Conservation (phyloP, 2,888 invertebrate species). For the Horisme vitalbata region DNA sequence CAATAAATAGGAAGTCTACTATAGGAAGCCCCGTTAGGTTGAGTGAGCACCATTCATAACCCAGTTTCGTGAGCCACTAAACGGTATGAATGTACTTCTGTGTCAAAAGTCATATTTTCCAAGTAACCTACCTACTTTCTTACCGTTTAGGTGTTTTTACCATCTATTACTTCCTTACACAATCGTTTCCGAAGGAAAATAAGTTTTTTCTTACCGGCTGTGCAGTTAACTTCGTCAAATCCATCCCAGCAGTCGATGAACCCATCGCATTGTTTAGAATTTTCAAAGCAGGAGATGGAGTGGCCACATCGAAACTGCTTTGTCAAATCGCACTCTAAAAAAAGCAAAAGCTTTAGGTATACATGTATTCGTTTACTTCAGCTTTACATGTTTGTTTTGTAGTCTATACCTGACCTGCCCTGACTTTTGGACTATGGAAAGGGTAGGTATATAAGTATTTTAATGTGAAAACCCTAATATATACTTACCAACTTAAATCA, state of each 20-base stretch:
- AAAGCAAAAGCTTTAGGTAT: background rate
- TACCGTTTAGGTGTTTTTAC: no score
- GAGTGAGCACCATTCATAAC: constrained; percentile 60
- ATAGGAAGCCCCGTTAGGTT: constrained; percentile 61
- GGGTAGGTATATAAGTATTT: no score
- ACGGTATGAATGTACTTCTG: constrained; percentile 48
- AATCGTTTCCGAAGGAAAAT: no score
- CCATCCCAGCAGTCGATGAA: constrained; percentile 91
- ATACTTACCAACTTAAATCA: no score
- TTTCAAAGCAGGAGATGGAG: constrained; percentile 87
- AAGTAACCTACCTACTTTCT: no score
- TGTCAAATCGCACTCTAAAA: constrained; percentile 85
- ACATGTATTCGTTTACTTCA: no score
- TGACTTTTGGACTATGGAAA: no score
- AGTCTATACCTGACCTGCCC: no score
- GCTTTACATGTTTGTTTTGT: no score
- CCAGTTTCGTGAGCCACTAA: constrained; percentile 55
- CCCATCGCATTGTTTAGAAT: constrained; percentile 87
- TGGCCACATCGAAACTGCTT: constrained; percentile 89
- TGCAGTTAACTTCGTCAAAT: constrained; percentile 88
- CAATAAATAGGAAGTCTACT: constrained; percentile 44
- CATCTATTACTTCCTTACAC: no score
- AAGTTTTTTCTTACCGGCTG: constrained; percentile 72
- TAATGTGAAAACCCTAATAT: no score
- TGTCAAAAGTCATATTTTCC: constrained; percentile 41